Percentiles rank a stretch among this genome's conserved stretches.
These are phyloP conservation scores for Drosophila pandora DNA, from an alignment of 1,140 invertebrate genomes.

Conservation along the genomic window DNA sequence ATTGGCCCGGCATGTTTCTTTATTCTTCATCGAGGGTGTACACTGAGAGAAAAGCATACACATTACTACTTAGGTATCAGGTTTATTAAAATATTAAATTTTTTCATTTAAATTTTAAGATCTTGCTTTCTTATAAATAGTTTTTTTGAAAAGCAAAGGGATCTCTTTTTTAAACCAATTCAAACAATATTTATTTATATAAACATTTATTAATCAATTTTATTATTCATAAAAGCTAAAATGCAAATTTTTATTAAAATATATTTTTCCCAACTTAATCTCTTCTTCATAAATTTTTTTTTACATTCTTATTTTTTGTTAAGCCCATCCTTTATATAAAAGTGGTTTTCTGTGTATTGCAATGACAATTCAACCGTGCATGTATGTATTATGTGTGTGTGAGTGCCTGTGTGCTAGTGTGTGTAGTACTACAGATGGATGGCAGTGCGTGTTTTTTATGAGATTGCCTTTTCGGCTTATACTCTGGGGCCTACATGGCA, in stretches of 20 bases:
- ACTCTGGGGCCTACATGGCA: slow-evolving; percentile 36
- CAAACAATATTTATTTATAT: too few species aligned
- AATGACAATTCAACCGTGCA: slow-evolving; percentile 23
- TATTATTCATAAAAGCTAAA: too few species aligned
- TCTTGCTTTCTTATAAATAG: too few species aligned
- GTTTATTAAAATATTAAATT: too few species aligned
- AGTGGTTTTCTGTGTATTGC: slow-evolving; percentile 24
- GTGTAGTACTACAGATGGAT: slow-evolving; percentile 34
- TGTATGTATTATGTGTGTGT: slow-evolving; percentile 1
- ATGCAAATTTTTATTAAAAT: too few species aligned
- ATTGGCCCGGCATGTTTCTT: slow-evolving; percentile 53
- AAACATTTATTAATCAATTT: too few species aligned
- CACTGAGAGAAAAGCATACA: background rate
- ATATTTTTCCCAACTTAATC: background rate
- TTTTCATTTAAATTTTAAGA: too few species aligned
- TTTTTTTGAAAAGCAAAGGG: too few species aligned
- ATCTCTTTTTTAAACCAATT: too few species aligned
- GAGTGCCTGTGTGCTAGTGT: background rate
- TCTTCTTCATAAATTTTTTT: slow-evolving; percentile 10
- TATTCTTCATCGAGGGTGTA: slow-evolving; percentile 33
- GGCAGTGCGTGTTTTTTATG: slow-evolving; percentile 50
- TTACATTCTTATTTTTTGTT: background rate
- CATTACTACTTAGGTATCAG: too few species aligned
- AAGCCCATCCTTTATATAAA: background rate
- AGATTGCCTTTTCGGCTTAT: slow-evolving; percentile 48